Percentiles rank a stretch among this genome's conserved stretches.
phyloP scores from a whole-genome alignment of 2,797 vertebrate species.

The Mus caroli region DNA sequence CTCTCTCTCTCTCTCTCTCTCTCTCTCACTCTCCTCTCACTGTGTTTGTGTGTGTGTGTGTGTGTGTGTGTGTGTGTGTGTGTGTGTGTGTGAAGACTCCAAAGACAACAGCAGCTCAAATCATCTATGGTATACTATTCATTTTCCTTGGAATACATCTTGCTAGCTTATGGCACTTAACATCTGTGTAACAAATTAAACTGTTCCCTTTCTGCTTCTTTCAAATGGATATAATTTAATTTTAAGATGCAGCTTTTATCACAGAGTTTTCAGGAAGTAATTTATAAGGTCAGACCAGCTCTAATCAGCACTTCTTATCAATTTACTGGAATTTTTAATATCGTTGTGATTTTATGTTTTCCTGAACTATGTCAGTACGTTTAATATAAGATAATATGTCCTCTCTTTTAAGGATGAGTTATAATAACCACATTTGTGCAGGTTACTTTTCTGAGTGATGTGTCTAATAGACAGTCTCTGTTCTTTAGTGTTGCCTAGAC shows the following conservation, averaged over 20 bases:
- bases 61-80: background rate
- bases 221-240: constrained; percentile 59
- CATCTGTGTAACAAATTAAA: constrained; percentile 45
- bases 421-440: background rate
- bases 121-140: constrained; percentile 33
- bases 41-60: background rate
- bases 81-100: background rate
- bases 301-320: constrained; percentile 57
- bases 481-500: background rate
- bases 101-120: constrained; percentile 23
- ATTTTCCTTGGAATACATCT: constrained; percentile 50
- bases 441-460: background rate
- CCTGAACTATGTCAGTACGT: constrained; percentile 34
- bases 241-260: constrained; percentile 58
- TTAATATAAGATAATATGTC: constrained; percentile 25
- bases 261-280: constrained; percentile 66
- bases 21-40: background rate
- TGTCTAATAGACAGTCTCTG: background rate
- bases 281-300: constrained; percentile 57
- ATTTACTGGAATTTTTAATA: constrained; percentile 52
- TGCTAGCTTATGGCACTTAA: constrained; percentile 31
- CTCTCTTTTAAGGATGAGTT: constrained; percentile 30
- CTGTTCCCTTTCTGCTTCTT: constrained; percentile 10
- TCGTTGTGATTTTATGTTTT: constrained; percentile 65
- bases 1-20: background rate